These are phyloP conservation scores for Sebastes minor DNA, from an alignment of 2,797 vertebrate genomes.

Conservation along the genomic window DNA sequence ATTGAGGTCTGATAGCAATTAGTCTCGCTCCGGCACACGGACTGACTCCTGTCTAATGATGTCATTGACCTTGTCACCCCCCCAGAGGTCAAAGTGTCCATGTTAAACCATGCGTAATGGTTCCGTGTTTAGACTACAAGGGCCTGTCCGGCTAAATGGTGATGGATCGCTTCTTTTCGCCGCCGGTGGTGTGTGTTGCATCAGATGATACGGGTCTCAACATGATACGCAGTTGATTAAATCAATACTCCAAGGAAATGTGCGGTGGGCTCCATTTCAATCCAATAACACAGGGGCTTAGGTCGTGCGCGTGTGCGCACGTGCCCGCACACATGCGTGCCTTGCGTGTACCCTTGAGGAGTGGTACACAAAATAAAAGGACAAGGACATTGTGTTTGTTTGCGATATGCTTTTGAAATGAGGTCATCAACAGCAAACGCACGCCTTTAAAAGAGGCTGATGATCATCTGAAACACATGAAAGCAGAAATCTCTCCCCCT, in stretches of 20 bases:
- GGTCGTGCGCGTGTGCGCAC: conserved; percentile 18
- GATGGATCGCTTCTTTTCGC: conserved; percentile 79
- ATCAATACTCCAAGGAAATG: conserved; percentile 84
- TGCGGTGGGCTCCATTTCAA: conserved; percentile 76
- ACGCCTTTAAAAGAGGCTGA: conserved; percentile 42
- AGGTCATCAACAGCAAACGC: conserved; percentile 64
- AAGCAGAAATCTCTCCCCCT: conserved; percentile 44
- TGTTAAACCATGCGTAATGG: conserved; percentile 82
- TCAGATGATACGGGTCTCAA: conserved; percentile 79
- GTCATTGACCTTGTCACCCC: conserved; percentile 81
- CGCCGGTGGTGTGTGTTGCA: conserved; percentile 75
- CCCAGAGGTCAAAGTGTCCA: conserved; percentile 79
- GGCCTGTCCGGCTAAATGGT: conserved; percentile 80
- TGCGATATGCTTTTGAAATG: conserved; percentile 66
- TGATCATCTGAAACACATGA: conserved; percentile 44
- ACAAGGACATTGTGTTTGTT: conserved; percentile 75
- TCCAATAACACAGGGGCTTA: conserved; percentile 74
- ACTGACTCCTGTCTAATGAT: conserved; percentile 78
- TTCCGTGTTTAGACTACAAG: conserved; percentile 81
- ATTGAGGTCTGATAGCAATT: conserved; percentile 83
- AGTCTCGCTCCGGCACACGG: conserved; percentile 66
- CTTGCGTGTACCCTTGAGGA: conserved; percentile 55
- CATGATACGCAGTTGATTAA: conserved; percentile 82
- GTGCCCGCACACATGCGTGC: conserved; percentile 11
- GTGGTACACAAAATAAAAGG: conserved; percentile 58